Evolutionary conservation across 2,113 vertebrate genomes (phyloP), one percentile per base, ranked within the genome.

Genomic region (Sylvietta virens): DNA sequence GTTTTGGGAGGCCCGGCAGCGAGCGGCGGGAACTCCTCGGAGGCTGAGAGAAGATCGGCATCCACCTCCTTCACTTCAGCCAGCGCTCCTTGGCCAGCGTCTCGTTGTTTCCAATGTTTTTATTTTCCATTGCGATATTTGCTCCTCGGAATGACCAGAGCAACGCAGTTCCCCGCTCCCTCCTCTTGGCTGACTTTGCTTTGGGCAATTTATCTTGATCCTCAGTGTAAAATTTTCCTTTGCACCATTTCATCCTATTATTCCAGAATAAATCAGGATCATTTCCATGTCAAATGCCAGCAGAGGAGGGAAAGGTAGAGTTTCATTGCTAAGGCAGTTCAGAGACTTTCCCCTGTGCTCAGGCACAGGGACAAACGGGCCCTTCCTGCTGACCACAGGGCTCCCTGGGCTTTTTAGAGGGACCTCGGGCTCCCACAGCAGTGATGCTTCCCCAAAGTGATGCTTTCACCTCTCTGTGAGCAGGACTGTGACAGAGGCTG

Each of bases 201-300:
- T 76, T 82, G 81, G 51, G 86, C 65, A 71, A 86, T 86, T 93
- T 81, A 72, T 93, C 91, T 90, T 22, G 3, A 62, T 67, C 50
- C 62, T 92, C 60, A 40, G 90, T 86, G 87, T 79, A 92, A 95
- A 91, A 84, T 88, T 94, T 92, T 92, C 88, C 88, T 94, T 94
- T 89, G 69, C 85, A 84, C 57, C 77, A 69, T 79, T 95, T 95
- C 84, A 94, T 96, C 91, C 64, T 86, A 50, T 95, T 96, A 95
- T 96, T 95, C 86, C 91, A 90, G 92, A 72, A 88, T 78, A 90
- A 95, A 90, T 91, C 85, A n/a, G 62, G 35, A 88, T 33, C 73
- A 44, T 90, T 96, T 97, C 95, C 90, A 50, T 64, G 88, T 71
- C 81, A 6, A 91, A 86, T 87, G 73, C 86, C 79, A 90, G 87